Conservation (phyloP, 1,140 invertebrate genomes). For the Sitodiplosis mosellana region DNA sequence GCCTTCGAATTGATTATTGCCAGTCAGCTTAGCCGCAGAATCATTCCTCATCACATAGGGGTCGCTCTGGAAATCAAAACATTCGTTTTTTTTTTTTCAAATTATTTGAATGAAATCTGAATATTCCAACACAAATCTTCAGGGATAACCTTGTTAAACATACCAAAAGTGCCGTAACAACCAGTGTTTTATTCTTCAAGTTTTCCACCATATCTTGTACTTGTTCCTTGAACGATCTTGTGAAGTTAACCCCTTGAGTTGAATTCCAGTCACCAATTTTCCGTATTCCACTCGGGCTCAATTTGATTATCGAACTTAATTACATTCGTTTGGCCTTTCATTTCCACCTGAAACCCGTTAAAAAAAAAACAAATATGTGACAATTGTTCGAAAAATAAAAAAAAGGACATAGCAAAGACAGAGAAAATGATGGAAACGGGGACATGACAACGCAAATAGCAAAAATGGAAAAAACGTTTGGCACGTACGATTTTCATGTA, state of each 20-base stretch:
- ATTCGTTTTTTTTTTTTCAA: too few species aligned
- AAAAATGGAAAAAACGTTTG: too few species aligned
- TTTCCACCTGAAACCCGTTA: conserved; percentile 69
- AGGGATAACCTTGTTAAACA: conserved; percentile 21
- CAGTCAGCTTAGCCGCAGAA: conserved; percentile 55
- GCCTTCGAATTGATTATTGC: conserved; percentile 77
- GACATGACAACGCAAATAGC: too few species aligned
- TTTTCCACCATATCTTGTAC: conserved; percentile 71
- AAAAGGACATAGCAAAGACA: too few species aligned
- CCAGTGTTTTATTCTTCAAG: conserved; percentile 79
- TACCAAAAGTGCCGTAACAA: conserved; percentile 82
- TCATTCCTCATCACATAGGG: conserved; percentile 83
- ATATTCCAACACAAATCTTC: not conserved
- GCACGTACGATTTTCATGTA: conserved; percentile 89
- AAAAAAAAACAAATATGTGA: too few species aligned
- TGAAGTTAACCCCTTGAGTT: conserved; percentile 73
- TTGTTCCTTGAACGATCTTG: conserved; percentile 63
- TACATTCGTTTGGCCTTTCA: conserved; percentile 76
- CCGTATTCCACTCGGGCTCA: conserved; percentile 58
- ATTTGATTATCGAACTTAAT: conserved; percentile 89
- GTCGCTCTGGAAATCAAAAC: conserved; percentile 45
- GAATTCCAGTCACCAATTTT: conserved; percentile 83
- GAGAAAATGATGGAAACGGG: too few species aligned
- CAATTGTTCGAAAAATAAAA: too few species aligned
- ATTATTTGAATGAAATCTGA: too few species aligned